A percentile compares a stretch with the other conserved stretches of the same genome.
Conservation (phyloP, 2,113 vertebrate species). For the Physeter macrocephalus region DNA sequence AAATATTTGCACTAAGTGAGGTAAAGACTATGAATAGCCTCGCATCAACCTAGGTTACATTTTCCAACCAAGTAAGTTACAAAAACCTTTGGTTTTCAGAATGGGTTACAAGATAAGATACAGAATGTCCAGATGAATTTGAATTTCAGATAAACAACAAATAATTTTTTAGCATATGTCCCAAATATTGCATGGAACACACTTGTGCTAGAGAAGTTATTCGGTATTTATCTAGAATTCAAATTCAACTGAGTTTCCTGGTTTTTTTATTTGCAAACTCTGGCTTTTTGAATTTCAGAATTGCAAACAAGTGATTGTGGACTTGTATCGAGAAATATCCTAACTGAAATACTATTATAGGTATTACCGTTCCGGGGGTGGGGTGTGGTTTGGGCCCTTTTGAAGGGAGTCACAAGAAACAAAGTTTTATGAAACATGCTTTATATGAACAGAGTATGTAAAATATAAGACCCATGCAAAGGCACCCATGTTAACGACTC, state of each 20-base stretch:
- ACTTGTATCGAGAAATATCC: neutral
- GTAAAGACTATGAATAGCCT: neutral
- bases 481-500: neutral
- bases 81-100: slow-evolving; percentile 11
- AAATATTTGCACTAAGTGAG: neutral
- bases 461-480: neutral
- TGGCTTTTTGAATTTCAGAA: neutral
- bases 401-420: neutral
- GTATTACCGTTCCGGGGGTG: neutral
- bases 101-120: neutral
- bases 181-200: neutral
- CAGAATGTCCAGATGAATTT: neutral
- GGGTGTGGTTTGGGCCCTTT: neutral
- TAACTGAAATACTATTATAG: neutral
- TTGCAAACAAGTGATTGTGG: neutral
- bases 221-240: neutral
- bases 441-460: neutral
- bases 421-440: neutral
- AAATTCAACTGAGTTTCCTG: neutral
- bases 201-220: neutral
- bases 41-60: neutral
- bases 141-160: slow-evolving; percentile 8
- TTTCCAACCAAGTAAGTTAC: neutral
- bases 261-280: neutral
- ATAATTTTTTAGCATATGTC: neutral